Evolutionary conservation across 1,140 invertebrate species (phyloP), one percentile per base, ranked within the genome.

Genomic region (Bactericera cockerelli): DNA sequence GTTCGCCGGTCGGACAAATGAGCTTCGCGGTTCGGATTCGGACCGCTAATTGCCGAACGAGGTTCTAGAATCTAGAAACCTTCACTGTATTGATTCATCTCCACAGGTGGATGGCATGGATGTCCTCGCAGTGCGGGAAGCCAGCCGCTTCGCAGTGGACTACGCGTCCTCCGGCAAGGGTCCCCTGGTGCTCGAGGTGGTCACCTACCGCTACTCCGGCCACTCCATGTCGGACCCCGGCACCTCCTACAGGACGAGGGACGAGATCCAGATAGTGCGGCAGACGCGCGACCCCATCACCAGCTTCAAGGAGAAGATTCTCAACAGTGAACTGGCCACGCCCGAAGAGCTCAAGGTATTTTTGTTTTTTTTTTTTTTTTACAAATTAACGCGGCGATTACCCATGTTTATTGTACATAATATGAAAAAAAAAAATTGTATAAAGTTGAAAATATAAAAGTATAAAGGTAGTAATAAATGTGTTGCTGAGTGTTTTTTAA

Each of bases 51-150:
- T n/a, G n/a, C n/a, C n/a, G n/a, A n/a, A n/a, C n/a, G n/a, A n/a
- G n/a, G n/a, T n/a, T n/a, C n/a, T n/a, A n/a, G n/a, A n/a, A n/a
- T n/a, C n/a, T n/a, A n/a, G n/a, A n/a, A n/a, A n/a, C n/a, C n/a
- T n/a, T n/a, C n/a, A n/a, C n/a, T n/a, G n/a, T n/a, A n/a, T n/a
- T n/a, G n/a, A n/a, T n/a, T n/a, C 19, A 28, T 38, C 16, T 36
- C n/a, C 58, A 39, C 65, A 82, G 79, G 77, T 85, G 54, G 82
- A 88, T 73, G 86, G 82, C 55, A 88, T 88, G 85, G 83, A 84
- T 68, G 74, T 89, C 3, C 62, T 85, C 16, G 82, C 81, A 58
- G 81, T 88, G 1, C 70, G 79, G 56, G 82, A 86, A 71, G 82
- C 81, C 2, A 74, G 77, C 1, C 67, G 70, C 56, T 87, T 79